Evolutionary conservation across 2,797 vertebrate genomes (phyloP).

Genomic region (Petrocephalus sullivani): DNA sequence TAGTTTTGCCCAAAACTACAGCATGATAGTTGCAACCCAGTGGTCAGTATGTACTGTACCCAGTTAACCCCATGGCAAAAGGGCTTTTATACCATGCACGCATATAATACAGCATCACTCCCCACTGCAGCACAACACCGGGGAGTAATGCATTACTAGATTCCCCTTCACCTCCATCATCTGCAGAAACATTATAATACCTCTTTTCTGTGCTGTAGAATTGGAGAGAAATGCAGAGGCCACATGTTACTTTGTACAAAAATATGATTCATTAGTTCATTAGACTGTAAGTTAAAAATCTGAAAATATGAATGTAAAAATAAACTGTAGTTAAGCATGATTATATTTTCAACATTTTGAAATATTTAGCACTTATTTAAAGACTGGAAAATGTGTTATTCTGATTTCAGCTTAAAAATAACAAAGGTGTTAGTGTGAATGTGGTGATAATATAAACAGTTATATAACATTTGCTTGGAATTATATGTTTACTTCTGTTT

Average conservation of each 20-base stretch:
- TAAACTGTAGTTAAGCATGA: not conserved
- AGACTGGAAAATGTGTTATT: not conserved
- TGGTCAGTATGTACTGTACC: conserved; percentile 4
- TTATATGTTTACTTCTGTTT: not conserved
- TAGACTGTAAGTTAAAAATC: not conserved
- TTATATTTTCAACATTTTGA: not conserved
- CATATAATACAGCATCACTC: conserved; percentile 66
- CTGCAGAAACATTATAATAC: conserved; percentile 61
- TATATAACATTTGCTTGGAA: not conserved
- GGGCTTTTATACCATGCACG: conserved; percentile 69
- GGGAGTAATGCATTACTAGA: conserved; percentile 36
- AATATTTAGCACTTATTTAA: not conserved
- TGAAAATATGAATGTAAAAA: not conserved
- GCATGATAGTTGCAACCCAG: not conserved
- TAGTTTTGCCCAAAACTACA: not conserved
- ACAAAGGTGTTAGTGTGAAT: not conserved
- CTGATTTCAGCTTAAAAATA: not conserved
- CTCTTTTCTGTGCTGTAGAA: conserved; percentile 90
- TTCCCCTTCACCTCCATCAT: conserved; percentile 26
- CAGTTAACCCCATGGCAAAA: conserved; percentile 54
- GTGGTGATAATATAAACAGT: not conserved
- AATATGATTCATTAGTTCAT: not conserved
- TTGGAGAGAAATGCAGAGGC: conserved; percentile 66
- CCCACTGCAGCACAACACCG: conserved; percentile 60
- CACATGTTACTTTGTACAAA: conserved; percentile 4